Evolutionary conservation across 2,797 vertebrate genomes (phyloP).

Genomic region (Xyrichtys novacula): DNA sequence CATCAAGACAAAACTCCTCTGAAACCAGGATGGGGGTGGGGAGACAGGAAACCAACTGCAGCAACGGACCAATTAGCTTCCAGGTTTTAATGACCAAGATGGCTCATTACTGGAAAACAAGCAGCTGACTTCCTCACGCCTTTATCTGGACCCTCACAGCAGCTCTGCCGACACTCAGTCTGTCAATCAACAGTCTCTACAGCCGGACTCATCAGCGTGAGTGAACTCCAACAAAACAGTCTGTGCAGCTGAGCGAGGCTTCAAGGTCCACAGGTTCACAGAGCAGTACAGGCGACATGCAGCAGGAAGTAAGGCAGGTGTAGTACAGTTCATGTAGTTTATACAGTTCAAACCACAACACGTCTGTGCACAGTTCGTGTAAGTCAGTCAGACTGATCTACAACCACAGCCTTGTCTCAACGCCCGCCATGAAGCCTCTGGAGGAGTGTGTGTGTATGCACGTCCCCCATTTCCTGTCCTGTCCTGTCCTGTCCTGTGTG

Average conservation of each 20-base stretch:
- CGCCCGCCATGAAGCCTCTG: conserved; percentile 21
- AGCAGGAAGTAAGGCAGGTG: conserved; percentile 39
- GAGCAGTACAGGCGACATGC: conserved; percentile 46
- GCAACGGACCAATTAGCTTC: conserved; percentile 41
- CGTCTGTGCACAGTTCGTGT: conserved; percentile 44
- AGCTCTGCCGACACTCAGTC: conserved; percentile 15
- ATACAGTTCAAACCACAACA: conserved; percentile 29
- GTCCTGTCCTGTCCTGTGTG: background rate
- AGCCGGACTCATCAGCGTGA: conserved; percentile 23
- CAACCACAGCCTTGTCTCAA: conserved; percentile 6
- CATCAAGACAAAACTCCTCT: conserved; percentile 23
- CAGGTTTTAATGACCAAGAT: conserved; percentile 25
- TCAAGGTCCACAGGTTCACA: conserved; percentile 13
- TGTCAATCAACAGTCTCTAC: conserved; percentile 15
- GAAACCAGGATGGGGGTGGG: conserved; percentile 25
- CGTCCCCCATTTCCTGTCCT: conserved; percentile 25
- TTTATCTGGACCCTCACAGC: conserved; percentile 22
- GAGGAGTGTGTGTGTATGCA: conserved; percentile 25
- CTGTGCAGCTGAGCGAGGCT: conserved; percentile 6
- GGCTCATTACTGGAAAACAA: conserved; percentile 22
- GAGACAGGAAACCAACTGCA: conserved; percentile 30
- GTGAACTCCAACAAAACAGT: conserved; percentile 11
- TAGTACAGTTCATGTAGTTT: conserved; percentile 40
- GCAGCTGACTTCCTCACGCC: conserved; percentile 6
- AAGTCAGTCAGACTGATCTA: conserved; percentile 16